Percentiles rank a stretch among this genome's conserved stretches.
These are phyloP conservation scores for Lasioglossum morio DNA, from an alignment of 2,888 invertebrate genomes.

Conservation along the genomic window DNA sequence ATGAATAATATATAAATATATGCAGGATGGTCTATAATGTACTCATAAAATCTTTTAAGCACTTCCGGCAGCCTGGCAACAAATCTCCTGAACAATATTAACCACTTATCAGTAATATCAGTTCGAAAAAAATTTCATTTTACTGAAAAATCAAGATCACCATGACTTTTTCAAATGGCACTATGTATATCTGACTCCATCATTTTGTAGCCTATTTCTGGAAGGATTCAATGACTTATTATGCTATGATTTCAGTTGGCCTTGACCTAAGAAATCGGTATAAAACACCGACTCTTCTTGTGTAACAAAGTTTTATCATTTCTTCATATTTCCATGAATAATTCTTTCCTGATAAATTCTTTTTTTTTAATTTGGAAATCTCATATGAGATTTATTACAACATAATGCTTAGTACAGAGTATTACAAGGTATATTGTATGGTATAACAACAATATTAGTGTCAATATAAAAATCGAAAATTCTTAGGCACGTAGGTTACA, in stretches of 20 bases:
- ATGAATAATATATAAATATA: background rate
- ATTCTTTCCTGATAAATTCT: no score
- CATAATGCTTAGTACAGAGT: no score
- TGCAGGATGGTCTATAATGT: background rate
- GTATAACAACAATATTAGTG: no score
- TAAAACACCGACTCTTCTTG: background rate
- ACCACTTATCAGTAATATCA: background rate
- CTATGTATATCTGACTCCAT: background rate
- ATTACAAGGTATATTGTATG: no score
- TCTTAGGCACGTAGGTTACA: no score
- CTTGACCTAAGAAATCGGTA: background rate
- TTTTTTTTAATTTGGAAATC: no score
- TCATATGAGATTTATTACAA: no score
- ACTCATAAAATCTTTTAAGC: background rate
- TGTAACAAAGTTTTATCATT: background rate
- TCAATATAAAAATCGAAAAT: no score
- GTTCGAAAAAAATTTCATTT: background rate
- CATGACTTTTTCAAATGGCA: background rate
- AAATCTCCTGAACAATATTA: no score
- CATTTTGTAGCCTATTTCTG: background rate
- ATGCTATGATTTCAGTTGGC: background rate
- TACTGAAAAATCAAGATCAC: background rate
- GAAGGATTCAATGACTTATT: no score
- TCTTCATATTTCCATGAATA: background rate
- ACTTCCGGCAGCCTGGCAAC: background rate